Conservation (phyloP, 1,140 invertebrate species). For the Araneus ventricosus region DNA sequence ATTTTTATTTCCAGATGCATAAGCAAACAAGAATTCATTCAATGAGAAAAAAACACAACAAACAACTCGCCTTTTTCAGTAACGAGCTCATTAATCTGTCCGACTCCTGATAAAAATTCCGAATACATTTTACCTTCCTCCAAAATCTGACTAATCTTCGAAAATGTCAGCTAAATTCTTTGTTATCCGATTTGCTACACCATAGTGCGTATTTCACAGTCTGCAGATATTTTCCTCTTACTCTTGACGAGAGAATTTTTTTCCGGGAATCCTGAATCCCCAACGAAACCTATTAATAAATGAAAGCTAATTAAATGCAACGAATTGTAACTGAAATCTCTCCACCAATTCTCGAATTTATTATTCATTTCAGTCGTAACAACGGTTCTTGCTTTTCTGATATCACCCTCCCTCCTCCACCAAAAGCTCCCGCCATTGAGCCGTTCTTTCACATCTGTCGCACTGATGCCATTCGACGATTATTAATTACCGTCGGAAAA, state of each 20-base stretch:
- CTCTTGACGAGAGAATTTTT: not conserved
- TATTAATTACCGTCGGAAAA: slow-evolving; percentile 73
- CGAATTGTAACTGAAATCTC: slow-evolving; percentile 52
- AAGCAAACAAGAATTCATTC: no score
- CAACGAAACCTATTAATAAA: slow-evolving; percentile 67
- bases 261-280: slow-evolving; percentile 8
- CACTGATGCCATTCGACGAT: slow-evolving; percentile 49
- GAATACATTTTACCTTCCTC: not conserved
- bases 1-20: no score
- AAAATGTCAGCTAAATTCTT: slow-evolving; percentile 2
- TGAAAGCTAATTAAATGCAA: slow-evolving; percentile 60
- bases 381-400: slow-evolving; percentile 7
- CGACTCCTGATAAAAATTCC: not conserved
- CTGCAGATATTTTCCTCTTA: not conserved
- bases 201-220: not conserved
- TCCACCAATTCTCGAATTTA: slow-evolving; percentile 61
- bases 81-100: not conserved
- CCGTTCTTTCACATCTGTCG: not conserved
- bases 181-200: not conserved
- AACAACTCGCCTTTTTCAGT: not conserved
- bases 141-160: not conserved
- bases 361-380: slow-evolving; percentile 70
- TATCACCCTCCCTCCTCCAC: not conserved
- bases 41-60: no score
- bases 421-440: not conserved